These are phyloP conservation scores for Nannoperca australis DNA, from an alignment of 2,797 vertebrate genomes.

Conservation along the genomic window DNA sequence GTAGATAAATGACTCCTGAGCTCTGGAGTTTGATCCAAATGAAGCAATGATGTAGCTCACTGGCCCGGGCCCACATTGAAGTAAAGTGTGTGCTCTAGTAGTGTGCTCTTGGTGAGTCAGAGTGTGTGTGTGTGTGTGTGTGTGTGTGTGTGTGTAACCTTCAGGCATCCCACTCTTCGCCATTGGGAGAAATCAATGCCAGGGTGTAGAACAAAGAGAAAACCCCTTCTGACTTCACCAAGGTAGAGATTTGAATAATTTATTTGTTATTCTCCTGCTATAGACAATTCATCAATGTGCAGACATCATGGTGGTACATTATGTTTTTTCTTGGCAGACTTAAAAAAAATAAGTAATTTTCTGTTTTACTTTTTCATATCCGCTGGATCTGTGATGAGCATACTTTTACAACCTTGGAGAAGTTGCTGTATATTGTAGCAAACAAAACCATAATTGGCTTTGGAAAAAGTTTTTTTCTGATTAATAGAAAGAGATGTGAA, in stretches of 20 bases:
- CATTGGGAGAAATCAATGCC: constrained; percentile 76
- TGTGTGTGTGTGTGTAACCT: constrained; percentile 76
- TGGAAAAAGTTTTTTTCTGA: not conserved
- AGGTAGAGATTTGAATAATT: constrained; percentile 77
- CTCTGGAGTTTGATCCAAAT: constrained; percentile 83
- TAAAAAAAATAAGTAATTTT: not conserved
- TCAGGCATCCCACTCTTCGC: constrained; percentile 63
- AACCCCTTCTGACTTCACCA: constrained; percentile 34
- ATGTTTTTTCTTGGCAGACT: not conserved
- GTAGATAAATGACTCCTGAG: constrained; percentile 84
- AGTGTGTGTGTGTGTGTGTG: not conserved
- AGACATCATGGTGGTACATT: constrained; percentile 8
- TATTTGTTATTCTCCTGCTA: constrained; percentile 58
- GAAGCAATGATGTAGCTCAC: constrained; percentile 87
- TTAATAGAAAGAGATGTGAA: not conserved
- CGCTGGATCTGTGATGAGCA: not conserved
- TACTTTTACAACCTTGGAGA: constrained; percentile 26
- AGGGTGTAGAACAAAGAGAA: constrained; percentile 70
- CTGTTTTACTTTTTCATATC: not conserved
- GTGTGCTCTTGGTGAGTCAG: constrained; percentile 54
- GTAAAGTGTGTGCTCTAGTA: constrained; percentile 59
- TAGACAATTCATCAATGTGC: constrained; percentile 55
- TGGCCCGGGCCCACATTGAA: constrained; percentile 74
- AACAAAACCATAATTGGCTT: constrained; percentile 35
- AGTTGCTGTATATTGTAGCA: not conserved